A percentile compares a stretch with the other conserved stretches of the same genome.
phyloP scores from a whole-genome alignment of 1,140 invertebrate species.

The Drosophila baimaii region DNA sequence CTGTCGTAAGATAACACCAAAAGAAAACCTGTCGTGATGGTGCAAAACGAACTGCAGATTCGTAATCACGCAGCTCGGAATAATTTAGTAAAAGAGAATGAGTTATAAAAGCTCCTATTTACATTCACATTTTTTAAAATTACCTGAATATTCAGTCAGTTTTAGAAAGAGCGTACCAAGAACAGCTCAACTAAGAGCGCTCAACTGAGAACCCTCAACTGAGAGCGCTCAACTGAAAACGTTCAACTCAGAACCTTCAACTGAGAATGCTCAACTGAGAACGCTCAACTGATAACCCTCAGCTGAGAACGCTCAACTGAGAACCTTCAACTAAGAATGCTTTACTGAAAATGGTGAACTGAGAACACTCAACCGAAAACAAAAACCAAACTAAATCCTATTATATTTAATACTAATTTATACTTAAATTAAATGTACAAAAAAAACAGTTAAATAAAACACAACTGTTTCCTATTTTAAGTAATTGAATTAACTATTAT shows the following conservation, averaged over 20 bases:
- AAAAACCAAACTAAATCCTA: accelerated
- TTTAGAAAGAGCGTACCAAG: background rate
- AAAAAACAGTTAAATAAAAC: background rate
- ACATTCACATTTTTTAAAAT: background rate
- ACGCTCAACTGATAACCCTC: background rate
- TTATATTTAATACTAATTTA: background rate
- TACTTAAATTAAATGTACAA: background rate
- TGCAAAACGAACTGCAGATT: background rate
- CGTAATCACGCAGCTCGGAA: background rate
- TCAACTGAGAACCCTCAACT: no score
- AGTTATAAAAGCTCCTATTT: background rate
- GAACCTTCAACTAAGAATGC: no score
- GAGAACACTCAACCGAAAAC: background rate
- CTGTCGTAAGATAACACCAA: no score
- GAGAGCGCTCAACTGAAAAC: no score
- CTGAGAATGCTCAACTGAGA: background rate
- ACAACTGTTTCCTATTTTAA: no score
- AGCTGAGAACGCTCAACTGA: no score
- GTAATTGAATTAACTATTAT: background rate
- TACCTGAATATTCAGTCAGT: background rate
- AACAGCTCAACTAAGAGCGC: no score
- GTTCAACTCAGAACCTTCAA: no score
- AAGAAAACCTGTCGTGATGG: background rate
- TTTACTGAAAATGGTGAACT: background rate
- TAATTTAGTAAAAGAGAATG: background rate